Evolutionary conservation across 2,888 invertebrate species (phyloP), one percentile per base, ranked within the genome.

Genomic region (Chymomyza caudatula): DNA sequence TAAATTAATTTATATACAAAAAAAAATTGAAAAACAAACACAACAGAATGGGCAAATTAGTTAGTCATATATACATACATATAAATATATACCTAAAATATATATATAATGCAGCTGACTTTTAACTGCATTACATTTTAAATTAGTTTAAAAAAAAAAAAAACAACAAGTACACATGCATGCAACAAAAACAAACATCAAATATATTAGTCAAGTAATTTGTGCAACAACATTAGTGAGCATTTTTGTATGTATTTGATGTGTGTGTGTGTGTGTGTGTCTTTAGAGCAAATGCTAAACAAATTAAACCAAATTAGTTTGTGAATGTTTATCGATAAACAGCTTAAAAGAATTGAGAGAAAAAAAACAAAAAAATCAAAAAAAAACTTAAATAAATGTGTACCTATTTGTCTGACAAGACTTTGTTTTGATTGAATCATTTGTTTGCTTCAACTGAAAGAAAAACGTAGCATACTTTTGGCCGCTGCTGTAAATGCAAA

Each of bases 341-440:
- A 37, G 11, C 25, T 56, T 25, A 53, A 63, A 44, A 59, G 60
- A 15, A 43, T 15, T 55, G 56, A 42, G 51, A 43, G 15, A 60
- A 63, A 55, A 49, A 63, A 55, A 47, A 59, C 42, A 25, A 60
- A 42, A 25, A 58, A n/a, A n/a, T n/a, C n/a, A n/a, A n/a, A 42
- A 19, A 56, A 65, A 69, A 65, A 56, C 65, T 47, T 76, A 69
- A 74, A 77, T 77, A 77, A 77, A 77, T 77, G 77, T 77, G 77
- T 77, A 77, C 77, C 77, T 77, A 77, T 77, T 77, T 77, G 77
- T 77, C 78, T 77, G 78, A 77, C 78, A 77, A 76, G 65, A 58
- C 43, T 0, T 11, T 37, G 29, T 37, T 37, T 37, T 37, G 11
- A 37, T 37, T 2, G 0, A 3, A 8, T 11, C 29, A 37, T 1